phyloP scores from a whole-genome alignment of 2,797 vertebrate genomes.

The Schizopygopsis pylzovi region DNA sequence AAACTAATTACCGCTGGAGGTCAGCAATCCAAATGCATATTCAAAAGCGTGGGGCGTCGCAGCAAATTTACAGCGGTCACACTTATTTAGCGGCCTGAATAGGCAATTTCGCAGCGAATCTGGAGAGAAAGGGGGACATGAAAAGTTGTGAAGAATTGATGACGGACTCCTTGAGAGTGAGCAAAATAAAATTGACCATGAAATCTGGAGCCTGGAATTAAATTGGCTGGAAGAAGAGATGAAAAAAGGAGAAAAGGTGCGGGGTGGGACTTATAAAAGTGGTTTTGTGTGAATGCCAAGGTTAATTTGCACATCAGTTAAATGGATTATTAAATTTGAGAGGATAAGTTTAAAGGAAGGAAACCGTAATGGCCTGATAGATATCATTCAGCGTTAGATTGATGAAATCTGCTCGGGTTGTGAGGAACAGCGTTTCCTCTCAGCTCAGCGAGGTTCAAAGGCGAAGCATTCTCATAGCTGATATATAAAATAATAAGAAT shows the following conservation, averaged over 20 bases:
- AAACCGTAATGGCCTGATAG: slow-evolving; percentile 66
- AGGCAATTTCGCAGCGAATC: slow-evolving; percentile 80
- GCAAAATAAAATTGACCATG: slow-evolving; percentile 85
- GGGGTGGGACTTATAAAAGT: slow-evolving; percentile 69
- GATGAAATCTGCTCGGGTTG: slow-evolving; percentile 61
- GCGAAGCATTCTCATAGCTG: slow-evolving; percentile 35
- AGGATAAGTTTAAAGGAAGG: slow-evolving; percentile 71
- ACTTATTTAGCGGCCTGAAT: slow-evolving; percentile 81
- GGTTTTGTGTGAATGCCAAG: slow-evolving; percentile 76
- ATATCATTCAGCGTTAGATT: slow-evolving; percentile 60
- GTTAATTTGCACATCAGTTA: slow-evolving; percentile 80
- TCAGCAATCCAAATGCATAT: slow-evolving; percentile 75
- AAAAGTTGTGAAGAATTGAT: slow-evolving; percentile 85
- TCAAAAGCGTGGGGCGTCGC: slow-evolving; percentile 73
- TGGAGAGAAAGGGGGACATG: slow-evolving; percentile 78
- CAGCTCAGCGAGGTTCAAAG: slow-evolving; percentile 53
- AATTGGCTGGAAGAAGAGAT: slow-evolving; percentile 77
- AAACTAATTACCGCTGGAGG: slow-evolving; percentile 83
- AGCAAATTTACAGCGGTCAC: slow-evolving; percentile 77
- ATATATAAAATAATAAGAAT: slow-evolving; percentile 44
- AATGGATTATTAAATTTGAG: slow-evolving; percentile 76
- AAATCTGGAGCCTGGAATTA: slow-evolving; percentile 82
- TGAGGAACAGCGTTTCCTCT: slow-evolving; percentile 55
- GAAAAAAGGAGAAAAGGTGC: slow-evolving; percentile 66
- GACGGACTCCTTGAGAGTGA: slow-evolving; percentile 79